phyloP scores from a whole-genome alignment of 35 echinoderm and acorn worm species.

The Lytechinus variegatus region DNA sequence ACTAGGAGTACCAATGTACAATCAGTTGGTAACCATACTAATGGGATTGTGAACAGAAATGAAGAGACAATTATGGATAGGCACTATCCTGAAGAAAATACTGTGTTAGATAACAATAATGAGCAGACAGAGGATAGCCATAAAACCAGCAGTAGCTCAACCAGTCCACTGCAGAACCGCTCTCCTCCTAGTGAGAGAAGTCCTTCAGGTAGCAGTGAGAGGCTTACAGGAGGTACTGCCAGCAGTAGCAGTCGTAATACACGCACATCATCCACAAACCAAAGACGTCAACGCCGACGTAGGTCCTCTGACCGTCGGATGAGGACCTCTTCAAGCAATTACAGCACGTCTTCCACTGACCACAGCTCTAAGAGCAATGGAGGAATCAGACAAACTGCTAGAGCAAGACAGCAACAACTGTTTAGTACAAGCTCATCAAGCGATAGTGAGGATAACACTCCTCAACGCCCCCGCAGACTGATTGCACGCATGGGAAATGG shows the following conservation, averaged over 20 bases:
- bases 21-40: conserved; percentile 8
- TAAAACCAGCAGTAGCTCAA: background rate
- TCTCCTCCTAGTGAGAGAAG: conserved; percentile 24
- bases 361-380: conserved; percentile 50
- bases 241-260: conserved; percentile 54
- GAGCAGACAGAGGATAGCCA: background rate
- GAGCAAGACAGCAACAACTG: conserved; percentile 35
- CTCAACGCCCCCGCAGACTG: conserved; percentile 31
- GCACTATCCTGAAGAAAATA: background rate
- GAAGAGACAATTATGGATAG: conserved; percentile 14
- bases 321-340: conserved; percentile 41
- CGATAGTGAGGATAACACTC: conserved; percentile 41
- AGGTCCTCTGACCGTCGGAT: conserved; percentile 44
- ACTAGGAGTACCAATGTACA: background rate
- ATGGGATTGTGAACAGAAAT: conserved; percentile 22
- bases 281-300: conserved; percentile 25
- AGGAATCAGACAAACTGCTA: conserved; percentile 23
- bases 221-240: conserved; percentile 24
- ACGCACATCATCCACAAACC: conserved; percentile 18
- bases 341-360: conserved; percentile 52
- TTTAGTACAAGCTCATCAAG: conserved; percentile 48
- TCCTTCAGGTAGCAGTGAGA: conserved; percentile 38
- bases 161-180: conserved; percentile 9
- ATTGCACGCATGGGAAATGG: conserved; percentile 30
- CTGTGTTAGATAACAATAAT: background rate